A percentile compares a stretch with the other conserved stretches of the same genome.
Evolutionary conservation across 2,113 vertebrate species (phyloP).

Genomic region (Suncus etruscus): DNA sequence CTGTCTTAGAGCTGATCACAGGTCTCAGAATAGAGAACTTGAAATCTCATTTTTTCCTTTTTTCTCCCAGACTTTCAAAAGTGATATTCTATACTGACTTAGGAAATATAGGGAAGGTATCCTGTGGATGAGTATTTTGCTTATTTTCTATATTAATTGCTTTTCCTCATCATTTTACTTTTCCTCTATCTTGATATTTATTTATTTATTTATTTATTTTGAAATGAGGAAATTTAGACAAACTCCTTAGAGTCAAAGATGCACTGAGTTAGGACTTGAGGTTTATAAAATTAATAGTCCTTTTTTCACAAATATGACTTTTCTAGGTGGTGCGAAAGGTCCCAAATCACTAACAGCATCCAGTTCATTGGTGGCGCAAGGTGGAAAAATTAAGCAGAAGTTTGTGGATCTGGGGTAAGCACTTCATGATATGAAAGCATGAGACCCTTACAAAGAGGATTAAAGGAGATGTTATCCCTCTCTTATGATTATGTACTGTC

Average conservation of each 20-base stretch:
- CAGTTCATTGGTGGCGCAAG: conserved; percentile 84
- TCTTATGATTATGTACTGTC: conserved; percentile 70
- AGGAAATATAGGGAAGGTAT: neutral
- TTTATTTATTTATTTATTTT: neutral
- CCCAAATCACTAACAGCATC: conserved; percentile 84
- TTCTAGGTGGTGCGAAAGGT: conserved; percentile 86
- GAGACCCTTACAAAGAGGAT: neutral
- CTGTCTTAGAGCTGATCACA: neutral
- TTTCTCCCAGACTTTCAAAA: conserved; percentile 15
- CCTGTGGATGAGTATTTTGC: neutral
- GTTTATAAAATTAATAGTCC: conserved; percentile 69
- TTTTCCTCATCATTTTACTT: neutral
- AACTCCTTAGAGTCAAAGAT: neutral
- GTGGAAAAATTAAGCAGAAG: conserved; percentile 89
- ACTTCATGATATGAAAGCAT: conserved; percentile 52
- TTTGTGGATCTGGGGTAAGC: conserved; percentile 91
- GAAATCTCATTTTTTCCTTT: neutral
- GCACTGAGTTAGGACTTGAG: conserved; percentile 3
- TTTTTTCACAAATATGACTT: conserved; percentile 80
- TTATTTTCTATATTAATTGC: neutral
- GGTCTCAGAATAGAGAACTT: neutral
- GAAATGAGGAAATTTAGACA: conserved; percentile 27
- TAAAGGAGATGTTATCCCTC: neutral
- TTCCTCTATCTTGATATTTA: neutral
- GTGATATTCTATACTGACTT: neutral